A percentile compares a stretch with the other conserved stretches of the same genome.
phyloP scores from a whole-genome alignment of 2,797 vertebrate genomes.

The Sternotherus odoratus region DNA sequence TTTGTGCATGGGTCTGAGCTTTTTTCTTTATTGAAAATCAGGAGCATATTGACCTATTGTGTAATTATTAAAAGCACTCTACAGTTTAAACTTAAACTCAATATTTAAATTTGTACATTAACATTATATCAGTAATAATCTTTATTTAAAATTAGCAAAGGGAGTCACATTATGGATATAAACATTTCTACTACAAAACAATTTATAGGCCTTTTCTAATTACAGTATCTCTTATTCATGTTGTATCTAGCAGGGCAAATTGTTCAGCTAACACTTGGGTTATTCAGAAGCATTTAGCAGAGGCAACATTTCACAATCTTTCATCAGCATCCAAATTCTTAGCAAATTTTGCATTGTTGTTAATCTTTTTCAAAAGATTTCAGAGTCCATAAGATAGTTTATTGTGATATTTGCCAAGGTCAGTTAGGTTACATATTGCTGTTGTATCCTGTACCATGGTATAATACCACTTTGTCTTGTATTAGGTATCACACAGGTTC shows the following conservation, averaged over 20 bases:
- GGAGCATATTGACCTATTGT: neutral
- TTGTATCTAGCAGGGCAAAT: neutral
- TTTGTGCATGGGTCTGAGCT: neutral
- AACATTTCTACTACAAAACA: neutral
- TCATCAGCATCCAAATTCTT: neutral
- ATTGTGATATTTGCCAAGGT: neutral
- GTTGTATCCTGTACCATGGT: neutral
- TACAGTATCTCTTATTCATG: neutral
- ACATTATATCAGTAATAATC: neutral
- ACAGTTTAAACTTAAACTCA: neutral
- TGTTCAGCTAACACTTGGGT: neutral
- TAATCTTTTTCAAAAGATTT: neutral
- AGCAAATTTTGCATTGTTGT: neutral
- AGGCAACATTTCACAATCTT: neutral
- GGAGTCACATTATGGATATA: neutral
- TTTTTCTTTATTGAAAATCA: neutral
- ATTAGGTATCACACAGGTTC: slow-evolving; percentile 96
- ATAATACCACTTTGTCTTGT: slow-evolving; percentile 38
- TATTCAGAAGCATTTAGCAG: neutral
- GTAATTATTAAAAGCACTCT: neutral
- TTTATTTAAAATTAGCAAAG: neutral
- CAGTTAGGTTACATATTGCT: neutral
- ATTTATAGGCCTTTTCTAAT: neutral
- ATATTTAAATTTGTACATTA: neutral
- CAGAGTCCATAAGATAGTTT: neutral